phyloP scores from a whole-genome alignment of 2,113 vertebrate species.

The Caloenas nicobarica region DNA sequence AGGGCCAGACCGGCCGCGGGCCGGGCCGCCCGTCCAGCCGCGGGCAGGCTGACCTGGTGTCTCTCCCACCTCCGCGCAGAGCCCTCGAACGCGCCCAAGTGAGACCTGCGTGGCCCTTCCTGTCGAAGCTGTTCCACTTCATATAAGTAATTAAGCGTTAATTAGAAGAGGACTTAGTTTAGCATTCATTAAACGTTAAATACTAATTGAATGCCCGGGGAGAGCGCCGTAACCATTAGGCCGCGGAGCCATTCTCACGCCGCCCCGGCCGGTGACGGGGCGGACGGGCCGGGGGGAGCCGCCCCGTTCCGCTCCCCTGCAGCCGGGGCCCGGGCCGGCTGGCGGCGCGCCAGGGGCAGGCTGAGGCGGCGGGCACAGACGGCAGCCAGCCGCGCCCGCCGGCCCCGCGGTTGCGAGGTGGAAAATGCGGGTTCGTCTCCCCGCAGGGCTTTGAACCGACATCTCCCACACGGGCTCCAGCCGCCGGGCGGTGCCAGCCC shows the following conservation, averaged over 20 bases:
- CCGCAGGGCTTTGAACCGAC: not conserved
- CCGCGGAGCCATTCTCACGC: conserved; percentile 30
- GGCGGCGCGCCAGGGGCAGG: not conserved
- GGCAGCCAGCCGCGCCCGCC: not conserved
- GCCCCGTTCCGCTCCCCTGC: not conserved
- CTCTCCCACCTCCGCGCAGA: not conserved
- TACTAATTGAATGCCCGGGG: conserved; percentile 56
- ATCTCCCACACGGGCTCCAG: too few relatives aligned
- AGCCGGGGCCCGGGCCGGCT: not conserved
- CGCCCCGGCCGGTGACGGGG: not conserved
- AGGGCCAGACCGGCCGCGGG: not conserved
- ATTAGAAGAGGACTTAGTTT: conserved; percentile 53
- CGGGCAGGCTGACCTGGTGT: not conserved
- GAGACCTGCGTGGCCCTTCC: conserved; percentile 14
- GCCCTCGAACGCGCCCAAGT: not conserved
- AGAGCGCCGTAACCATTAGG: not conserved
- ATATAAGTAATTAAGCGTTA: conserved; percentile 41
- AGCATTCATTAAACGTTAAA: conserved; percentile 38
- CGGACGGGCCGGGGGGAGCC: not conserved
- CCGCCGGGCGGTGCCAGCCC: not conserved
- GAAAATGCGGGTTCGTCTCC: not conserved
- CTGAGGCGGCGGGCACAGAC: not conserved
- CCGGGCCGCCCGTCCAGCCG: not conserved
- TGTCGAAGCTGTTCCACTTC: conserved; percentile 48
- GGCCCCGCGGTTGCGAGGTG: not conserved